Base-by-base conservation (phyloP, 1,140 invertebrate genomes). In the Aradophagus sp. region DNA sequence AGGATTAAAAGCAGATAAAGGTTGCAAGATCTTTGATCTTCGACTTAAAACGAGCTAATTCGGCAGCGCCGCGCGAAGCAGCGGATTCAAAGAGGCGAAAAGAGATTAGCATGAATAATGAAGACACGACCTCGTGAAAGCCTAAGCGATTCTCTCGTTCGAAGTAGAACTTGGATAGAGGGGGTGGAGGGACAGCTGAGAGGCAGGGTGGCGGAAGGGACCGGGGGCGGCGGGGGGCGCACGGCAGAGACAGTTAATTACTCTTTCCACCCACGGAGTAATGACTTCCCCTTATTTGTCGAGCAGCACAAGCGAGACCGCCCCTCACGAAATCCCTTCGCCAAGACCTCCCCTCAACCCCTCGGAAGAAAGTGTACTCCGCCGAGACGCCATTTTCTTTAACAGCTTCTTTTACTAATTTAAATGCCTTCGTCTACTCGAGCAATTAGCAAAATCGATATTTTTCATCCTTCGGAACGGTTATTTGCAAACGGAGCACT, bases 221-320 rank as follows among this genome's bases (percentile, higher is more conserved):
- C 6, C 6, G 27, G 4, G 10, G 2, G 10, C 6, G 27, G 27
- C 11, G 12, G 50, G 35, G 34, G 45, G 16, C 26, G 42, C 35
- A 35, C 19, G 61, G 8, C 41, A 69, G 65, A 80, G 79, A 77
- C 76, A 81, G 80, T 83, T 83, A 83, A 81, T 83, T 83, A 82
- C 81, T 81, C 78, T 76, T 77, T 73, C 78, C 78, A 81, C 72
- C 75, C 69, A 76, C 71, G 71, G 75, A 76, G 79, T 83, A 83
- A 83, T 80, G 80, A 83, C 81, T 82, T 82, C 78, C 80, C 79
- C 81, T 82, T 82, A 83, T 83, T 83, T 83, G 81, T 82, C 81
- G 79, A 80, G 78, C 80, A 77, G 78, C 73, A 77, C 78, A 75
- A 83, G 74, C 79, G 80, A n/a, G n/a, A 76, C 79, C 74, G 76